These are phyloP conservation scores for Nineta flava DNA, from an alignment of 2,888 invertebrate genomes.

Conservation along the genomic window DNA sequence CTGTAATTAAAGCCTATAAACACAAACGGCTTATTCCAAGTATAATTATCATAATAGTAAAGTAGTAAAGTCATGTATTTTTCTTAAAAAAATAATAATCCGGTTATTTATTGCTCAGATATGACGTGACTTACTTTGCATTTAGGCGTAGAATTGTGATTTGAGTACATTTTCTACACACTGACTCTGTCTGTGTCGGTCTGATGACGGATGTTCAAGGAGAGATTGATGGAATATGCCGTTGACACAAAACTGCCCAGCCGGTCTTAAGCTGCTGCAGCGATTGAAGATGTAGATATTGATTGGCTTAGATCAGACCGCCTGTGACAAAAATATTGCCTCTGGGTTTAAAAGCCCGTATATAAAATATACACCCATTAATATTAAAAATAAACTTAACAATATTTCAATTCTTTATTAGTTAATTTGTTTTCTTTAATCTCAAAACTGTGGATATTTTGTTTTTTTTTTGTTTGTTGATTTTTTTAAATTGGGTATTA, in stretches of 20 bases:
- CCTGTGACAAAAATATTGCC: slow-evolving; percentile 4
- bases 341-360: slow-evolving; percentile 1
- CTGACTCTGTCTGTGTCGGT: too few relatives aligned
- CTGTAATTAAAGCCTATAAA: not conserved
- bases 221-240: not conserved
- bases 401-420: not conserved
- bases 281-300: not conserved
- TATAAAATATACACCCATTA: not conserved
- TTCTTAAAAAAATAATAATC: not conserved
- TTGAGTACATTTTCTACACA: not conserved
- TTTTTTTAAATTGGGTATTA: too few relatives aligned
- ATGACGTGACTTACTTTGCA: not conserved
- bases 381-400: not conserved
- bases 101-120: not conserved
- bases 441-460: too few relatives aligned
- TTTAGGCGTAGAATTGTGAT: not conserved
- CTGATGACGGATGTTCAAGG: not conserved
- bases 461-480: too few relatives aligned
- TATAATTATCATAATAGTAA: not conserved
- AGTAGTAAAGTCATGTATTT: not conserved
- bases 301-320: not conserved
- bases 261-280: slow-evolving; percentile 2
- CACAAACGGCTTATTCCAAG: not conserved
- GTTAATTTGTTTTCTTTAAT: not conserved
- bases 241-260: not conserved